Base-by-base conservation (phyloP, 2,888 invertebrate genomes). In the Tyria jacobaeae region DNA sequence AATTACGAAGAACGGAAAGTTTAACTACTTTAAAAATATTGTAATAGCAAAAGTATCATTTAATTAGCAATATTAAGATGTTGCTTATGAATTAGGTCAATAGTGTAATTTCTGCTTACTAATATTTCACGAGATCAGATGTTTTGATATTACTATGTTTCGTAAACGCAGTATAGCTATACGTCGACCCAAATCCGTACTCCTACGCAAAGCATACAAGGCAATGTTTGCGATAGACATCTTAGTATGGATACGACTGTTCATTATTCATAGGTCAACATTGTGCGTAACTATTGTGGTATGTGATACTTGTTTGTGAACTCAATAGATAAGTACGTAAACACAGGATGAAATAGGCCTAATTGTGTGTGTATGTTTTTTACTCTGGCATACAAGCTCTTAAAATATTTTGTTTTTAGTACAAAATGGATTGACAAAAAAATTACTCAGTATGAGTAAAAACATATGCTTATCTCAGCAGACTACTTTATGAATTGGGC, bases 201-300 rank as follows among this genome's bases (percentile, higher is more conserved):
- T 85, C 92, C 92, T 90, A 93, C 92, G 91, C 92, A 87, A 73
- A 86, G 81, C 79, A 74, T 80, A 85, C 85, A 90, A 90, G 89
- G 90, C 82, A 74, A 85, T 82, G 81, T 76, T 76, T 76, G 74
- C 31, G 50, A 41, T n/a, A 64, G 76, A 63, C 61, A 53, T 71
- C 49, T 62, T 84, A 76, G 39, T 69, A 50, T 85, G 84, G 90
- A 89, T 72, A 72, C 6, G 66, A 58, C 64, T 47, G 34, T 58
- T 54, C 37, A 52, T 48, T 60, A 60, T 60, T 60, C 53, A 60
- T 53, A 39, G 10, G 48, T 34, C 51, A 56, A 61, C 47, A 56
- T 47, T 60, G 53, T 52, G 34, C 35, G 48, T 47, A 47, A 34
- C 51, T 5, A n/a, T 51, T 53, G 25, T 37, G 21, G 15, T 37